These are phyloP conservation scores for Drosophila subsilvestris DNA, from an alignment of 2,888 invertebrate genomes.

Conservation along the genomic window DNA sequence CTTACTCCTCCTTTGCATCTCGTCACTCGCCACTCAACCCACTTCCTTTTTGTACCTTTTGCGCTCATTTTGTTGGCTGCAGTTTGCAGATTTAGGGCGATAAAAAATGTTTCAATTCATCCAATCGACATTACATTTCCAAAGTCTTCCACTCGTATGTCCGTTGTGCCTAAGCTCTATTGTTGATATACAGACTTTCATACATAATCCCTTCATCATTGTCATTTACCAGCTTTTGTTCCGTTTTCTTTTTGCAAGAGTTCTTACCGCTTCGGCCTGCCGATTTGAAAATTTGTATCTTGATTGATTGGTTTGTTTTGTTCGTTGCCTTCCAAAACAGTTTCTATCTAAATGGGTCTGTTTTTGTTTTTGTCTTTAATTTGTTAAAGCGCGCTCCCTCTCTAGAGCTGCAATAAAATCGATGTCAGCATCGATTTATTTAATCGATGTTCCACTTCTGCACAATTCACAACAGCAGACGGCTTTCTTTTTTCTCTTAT, in stretches of 20 bases:
- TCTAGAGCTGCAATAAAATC: too few relatives aligned
- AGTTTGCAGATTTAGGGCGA: neutral
- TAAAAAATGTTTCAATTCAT: neutral
- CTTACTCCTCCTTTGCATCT: conserved; percentile 1
- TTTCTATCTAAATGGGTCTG: too few relatives aligned
- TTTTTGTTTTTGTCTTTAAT: too few relatives aligned
- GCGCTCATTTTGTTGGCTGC: conserved; percentile 3
- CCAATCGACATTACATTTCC: neutral
- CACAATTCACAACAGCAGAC: too few relatives aligned
- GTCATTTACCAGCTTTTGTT: neutral
- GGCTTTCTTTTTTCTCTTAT: too few relatives aligned
- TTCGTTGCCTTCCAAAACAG: too few relatives aligned
- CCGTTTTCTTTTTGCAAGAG: neutral
- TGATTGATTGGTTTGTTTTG: neutral
- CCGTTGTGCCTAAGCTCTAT: too few relatives aligned
- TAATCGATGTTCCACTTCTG: too few relatives aligned
- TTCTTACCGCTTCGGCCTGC: neutral
- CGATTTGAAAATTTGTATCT: neutral
- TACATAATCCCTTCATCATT: too few relatives aligned
- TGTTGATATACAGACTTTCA: too few relatives aligned
- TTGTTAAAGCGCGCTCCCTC: too few relatives aligned
- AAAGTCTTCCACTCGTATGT: neutral
- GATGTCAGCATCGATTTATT: too few relatives aligned
- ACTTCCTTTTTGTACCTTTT: neutral
- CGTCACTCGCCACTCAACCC: neutral